Conservation (phyloP, 2,113 vertebrate genomes). For the Pterocles gutturalis region DNA sequence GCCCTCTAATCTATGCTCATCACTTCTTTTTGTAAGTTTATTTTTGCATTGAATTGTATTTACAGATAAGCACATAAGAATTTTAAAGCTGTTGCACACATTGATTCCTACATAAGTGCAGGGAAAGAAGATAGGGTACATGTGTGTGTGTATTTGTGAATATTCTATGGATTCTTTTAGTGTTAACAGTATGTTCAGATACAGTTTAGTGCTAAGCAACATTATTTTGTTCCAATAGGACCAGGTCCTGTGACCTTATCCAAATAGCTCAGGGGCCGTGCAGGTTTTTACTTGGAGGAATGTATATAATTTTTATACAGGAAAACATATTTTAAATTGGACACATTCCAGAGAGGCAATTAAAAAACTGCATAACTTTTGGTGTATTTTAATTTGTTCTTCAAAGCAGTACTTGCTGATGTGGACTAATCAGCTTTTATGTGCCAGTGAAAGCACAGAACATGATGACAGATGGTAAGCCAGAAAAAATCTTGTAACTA, state of each 20-base stretch:
- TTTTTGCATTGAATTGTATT: not conserved
- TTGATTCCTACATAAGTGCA: not conserved
- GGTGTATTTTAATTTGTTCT: slow-evolving; percentile 52
- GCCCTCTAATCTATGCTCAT: not conserved
- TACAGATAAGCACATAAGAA: not conserved
- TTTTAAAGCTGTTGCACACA: not conserved
- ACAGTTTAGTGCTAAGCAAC: not conserved
- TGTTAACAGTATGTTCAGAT: not conserved
- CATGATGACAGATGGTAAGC: slow-evolving; percentile 55
- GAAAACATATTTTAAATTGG: slow-evolving; percentile 34
- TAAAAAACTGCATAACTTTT: slow-evolving; percentile 32
- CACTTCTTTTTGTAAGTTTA: not conserved
- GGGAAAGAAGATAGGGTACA: not conserved
- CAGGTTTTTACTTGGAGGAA: not conserved
- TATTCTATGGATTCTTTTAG: not conserved
- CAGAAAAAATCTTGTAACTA: slow-evolving; percentile 40
- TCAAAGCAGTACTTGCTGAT: slow-evolving; percentile 41
- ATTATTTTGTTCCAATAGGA: not conserved
- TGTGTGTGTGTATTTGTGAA: not conserved
- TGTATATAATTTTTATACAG: not conserved
- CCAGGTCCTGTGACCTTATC: not conserved
- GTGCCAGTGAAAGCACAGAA: slow-evolving; percentile 35
- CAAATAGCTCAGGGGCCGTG: not conserved
- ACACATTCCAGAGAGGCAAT: slow-evolving; percentile 14
- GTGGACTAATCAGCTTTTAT: slow-evolving; percentile 55